Evolutionary conservation across 2,888 invertebrate genomes (phyloP), one percentile per base, ranked within the genome.

Genomic region (Thumatha senex): DNA sequence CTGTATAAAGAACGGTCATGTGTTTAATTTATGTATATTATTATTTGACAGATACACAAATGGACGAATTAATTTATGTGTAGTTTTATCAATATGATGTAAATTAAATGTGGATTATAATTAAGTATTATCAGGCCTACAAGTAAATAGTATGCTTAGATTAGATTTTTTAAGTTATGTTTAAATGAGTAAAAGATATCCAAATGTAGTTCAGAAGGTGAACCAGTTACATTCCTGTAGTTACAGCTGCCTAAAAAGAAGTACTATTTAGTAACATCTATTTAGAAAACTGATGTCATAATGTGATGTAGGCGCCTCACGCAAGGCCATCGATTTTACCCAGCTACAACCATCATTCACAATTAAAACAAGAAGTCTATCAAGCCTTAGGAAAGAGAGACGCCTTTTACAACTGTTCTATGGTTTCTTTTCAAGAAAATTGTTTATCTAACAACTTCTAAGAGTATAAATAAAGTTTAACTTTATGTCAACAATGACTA

Each of bases 251-350:
- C 2, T 56, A 60, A 76, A 78, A 78, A 75, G 76, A 72, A 71
- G 67, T 70, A 76, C 70, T 77, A 67, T 74, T 72, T 73, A 62
- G 65, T 71, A 72, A 76, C 78, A 60, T 86, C 89, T 90, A 90
- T 90, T 87, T 89, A 84, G 78, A 86, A 83, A 81, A 82, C 76
- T 90, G 90, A 89, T 89, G 89, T 90, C 90, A 90, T 73, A 70
- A 44, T 12, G 46, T 44, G 58, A 80, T 80, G 84, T 85, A 85
- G 83, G 86, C 80, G 84, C 80, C 69, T 62, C 62, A 63, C 61
- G 61, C 86, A 84, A 87, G 85, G 86, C 81, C 86, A 70, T 54
- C 58, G 57, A 67, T 71, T 69, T 72, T 69, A 71, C 65, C 62
- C 58, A 63, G 67, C 58, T 67, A 61, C 66, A 65, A 71, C 64